Percentiles rank a stretch among this genome's conserved stretches.
phyloP scores from a whole-genome alignment of 2,113 vertebrate species.

The Eretmochelys imbricata region DNA sequence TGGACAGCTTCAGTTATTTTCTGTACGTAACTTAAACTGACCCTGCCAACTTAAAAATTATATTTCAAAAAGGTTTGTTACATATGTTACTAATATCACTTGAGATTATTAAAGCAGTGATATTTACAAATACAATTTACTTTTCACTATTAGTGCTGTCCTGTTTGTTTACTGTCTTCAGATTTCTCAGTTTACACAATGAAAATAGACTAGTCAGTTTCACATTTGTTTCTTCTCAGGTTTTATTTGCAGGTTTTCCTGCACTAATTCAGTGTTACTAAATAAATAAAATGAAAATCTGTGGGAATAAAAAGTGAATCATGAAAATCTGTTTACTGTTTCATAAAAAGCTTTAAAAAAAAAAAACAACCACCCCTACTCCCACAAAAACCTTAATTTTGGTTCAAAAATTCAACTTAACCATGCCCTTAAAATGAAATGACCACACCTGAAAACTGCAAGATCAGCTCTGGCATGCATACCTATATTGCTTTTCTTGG shows the following conservation, averaged over 20 bases:
- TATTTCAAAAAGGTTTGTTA: too few relatives aligned
- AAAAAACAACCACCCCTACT: not conserved
- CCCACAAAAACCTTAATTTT: not conserved
- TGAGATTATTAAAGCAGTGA: too few relatives aligned
- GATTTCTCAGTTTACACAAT: not conserved
- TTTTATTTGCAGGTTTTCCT: not conserved
- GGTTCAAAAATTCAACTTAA: too few relatives aligned
- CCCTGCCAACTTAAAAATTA: not conserved
- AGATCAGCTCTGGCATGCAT: too few relatives aligned
- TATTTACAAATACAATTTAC: conserved; percentile 36
- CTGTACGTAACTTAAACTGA: not conserved
- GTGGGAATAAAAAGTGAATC: too few relatives aligned
- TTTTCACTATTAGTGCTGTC: conserved; percentile 28
- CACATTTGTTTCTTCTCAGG: not conserved
- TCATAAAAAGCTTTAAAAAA: not conserved
- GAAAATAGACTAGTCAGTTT: too few relatives aligned
- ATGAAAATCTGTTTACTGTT: not conserved
- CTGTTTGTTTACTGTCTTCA: not conserved
- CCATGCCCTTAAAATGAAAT: too few relatives aligned
- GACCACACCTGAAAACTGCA: too few relatives aligned
- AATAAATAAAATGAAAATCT: conserved; percentile 13
- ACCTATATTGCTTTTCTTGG: too few relatives aligned
- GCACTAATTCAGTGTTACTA: not conserved
- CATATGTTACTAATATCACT: too few relatives aligned
- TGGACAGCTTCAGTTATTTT: not conserved